Evolutionary conservation across 2,797 vertebrate species (phyloP), one percentile per base, ranked within the genome.

Genomic region (Darevskia mixta): DNA sequence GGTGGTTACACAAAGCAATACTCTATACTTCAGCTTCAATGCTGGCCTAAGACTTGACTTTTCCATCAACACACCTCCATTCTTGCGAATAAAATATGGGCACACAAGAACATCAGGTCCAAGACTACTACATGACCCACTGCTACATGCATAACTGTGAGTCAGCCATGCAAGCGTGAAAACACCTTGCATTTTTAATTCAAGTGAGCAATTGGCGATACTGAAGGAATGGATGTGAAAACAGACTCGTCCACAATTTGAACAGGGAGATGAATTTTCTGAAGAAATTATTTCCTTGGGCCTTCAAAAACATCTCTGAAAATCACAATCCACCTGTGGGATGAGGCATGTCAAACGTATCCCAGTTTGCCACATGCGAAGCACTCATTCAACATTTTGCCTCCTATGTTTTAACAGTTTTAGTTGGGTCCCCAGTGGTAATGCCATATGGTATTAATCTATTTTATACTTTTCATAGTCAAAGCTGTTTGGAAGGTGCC

Each of bases 401-500:
- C 88, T 88, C 90, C 88, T 82, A 41, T 77, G 88, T 1, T 90
- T 90, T 89, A 90, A 87, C 3, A 75, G 5, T 86, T 87, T 61
- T 43, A 75, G 89, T 71, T 92, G 88, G 35, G 69, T 67, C 75
- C 76, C 78, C 79, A 93, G 58, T 85, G 64, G 76, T 84, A 64
- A 81, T 85, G 64, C 27, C 18, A 43, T 72, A 11, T 64, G 81
- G 75, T 17, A 41, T 86, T 92, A 90, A 93, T 82, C 67, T 87
- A 11, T 82, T 83, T 92, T 92, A 94, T 69, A 76, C 20, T 88
- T 85, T 93, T 92, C 81, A 55, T 81, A 88, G 87, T 91, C 86
- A 93, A 82, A 10, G 29, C 66, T 83, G 71, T 41, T 88, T 92
- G 89, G 79, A 93, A 92, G 86, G 89, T 85, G 86, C 27, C 38